Evolutionary conservation across 1,140 invertebrate species (phyloP).

Genomic region (Drosophila orosa): DNA sequence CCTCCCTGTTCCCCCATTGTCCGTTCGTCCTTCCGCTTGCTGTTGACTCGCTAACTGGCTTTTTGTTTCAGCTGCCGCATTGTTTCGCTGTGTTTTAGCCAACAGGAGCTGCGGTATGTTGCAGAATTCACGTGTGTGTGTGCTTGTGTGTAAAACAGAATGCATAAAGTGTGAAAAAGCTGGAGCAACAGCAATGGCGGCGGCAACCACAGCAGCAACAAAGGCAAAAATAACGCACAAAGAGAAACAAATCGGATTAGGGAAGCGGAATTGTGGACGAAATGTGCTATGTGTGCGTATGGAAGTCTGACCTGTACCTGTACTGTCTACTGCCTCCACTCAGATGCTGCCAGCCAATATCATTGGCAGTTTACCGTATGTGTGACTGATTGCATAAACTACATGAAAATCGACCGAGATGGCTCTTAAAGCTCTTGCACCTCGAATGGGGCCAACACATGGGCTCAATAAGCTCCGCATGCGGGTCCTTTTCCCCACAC

Average conservation of each 20-base stretch:
- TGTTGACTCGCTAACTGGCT: slow-evolving; percentile 41
- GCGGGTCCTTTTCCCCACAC: slow-evolving; percentile 16
- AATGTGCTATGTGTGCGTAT: slow-evolving; percentile 45
- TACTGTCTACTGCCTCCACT: background rate
- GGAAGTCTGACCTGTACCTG: slow-evolving; percentile 9
- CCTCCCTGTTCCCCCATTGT: background rate
- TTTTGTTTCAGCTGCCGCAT: slow-evolving; percentile 30
- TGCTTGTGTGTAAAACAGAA: slow-evolving; percentile 42
- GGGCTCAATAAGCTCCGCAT: slow-evolving; percentile 27
- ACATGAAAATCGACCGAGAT: slow-evolving; percentile 26
- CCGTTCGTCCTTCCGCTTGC: slow-evolving; percentile 23
- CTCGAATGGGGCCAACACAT: slow-evolving; percentile 5
- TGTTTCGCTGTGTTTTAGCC: slow-evolving; percentile 21
- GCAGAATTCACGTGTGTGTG: slow-evolving; percentile 20
- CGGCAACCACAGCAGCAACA: slow-evolving; percentile 35
- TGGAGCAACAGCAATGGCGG: slow-evolving; percentile 30
- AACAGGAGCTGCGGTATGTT: slow-evolving; percentile 4
- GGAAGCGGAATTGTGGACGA: slow-evolving; percentile 58
- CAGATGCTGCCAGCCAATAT: slow-evolving; percentile 30
- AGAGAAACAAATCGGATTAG: slow-evolving; percentile 74
- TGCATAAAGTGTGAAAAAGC: slow-evolving; percentile 73
- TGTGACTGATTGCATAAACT: slow-evolving; percentile 54
- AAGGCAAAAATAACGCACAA: slow-evolving; percentile 54
- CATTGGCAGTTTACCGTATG: slow-evolving; percentile 40
- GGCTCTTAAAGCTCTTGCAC: slow-evolving; percentile 15